Evolutionary conservation across 1,140 invertebrate species (phyloP).

Genomic region (Drosophila busckii): DNA sequence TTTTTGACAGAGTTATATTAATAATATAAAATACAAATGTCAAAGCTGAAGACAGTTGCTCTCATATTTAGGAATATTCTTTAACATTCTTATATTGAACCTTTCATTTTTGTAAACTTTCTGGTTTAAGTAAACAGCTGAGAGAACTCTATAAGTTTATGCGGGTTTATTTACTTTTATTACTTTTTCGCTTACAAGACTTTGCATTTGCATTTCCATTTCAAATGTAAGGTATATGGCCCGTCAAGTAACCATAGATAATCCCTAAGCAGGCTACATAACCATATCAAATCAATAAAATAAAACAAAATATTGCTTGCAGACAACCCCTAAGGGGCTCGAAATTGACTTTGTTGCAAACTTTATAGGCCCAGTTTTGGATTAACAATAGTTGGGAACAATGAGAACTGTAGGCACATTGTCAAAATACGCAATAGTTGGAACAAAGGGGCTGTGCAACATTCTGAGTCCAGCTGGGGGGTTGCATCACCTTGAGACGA

Average conservation of each 20-base stretch:
- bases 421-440: conserved; percentile 66
- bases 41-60: no score
- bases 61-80: no score
- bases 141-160: no score
- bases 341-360: conserved; percentile 73
- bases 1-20: no score
- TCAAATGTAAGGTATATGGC: no score
- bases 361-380: conserved; percentile 55
- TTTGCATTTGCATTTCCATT: no score
- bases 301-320: neutral
- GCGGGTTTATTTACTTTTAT: no score
- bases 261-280: conserved; percentile 19
- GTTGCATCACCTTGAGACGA: conserved; percentile 50
- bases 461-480: conserved; percentile 17
- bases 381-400: conserved; percentile 46
- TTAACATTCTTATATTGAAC: no score
- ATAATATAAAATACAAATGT: no score
- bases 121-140: no score
- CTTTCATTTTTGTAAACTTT: no score
- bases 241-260: conserved; percentile 26
- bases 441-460: conserved; percentile 38
- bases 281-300: conserved; percentile 33
- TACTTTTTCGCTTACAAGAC: no score
- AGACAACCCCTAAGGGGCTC: neutral
- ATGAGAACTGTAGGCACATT: conserved; percentile 58